Evolutionary conservation across 2,797 vertebrate genomes (phyloP), one percentile per base, ranked within the genome.

Genomic region (Channa striata): DNA sequence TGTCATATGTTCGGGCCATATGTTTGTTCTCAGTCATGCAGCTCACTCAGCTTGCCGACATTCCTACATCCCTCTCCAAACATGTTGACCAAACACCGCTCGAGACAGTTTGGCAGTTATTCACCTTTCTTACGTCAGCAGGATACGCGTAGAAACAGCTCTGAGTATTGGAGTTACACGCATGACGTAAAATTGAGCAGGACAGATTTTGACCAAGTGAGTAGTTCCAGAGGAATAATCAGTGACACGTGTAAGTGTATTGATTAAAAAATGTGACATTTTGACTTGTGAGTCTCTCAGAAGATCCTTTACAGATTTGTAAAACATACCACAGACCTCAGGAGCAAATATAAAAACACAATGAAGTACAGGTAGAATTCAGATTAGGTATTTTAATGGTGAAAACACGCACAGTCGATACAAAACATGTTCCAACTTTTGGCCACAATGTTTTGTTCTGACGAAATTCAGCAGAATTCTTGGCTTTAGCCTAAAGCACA

Each of bases 171-270:
- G 65, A 25, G n/a, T 66, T 16, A 16, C 20, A 14, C 19, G 37
- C 3, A 25, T 67, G 59, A 73, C n/a, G 57, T 21, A 52, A 40
- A 33, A 25, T 10, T 6, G 1, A 17, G 40, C 34, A 7, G 11
- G 3, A 8, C 49, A 71, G 69, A 81, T 77, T 80, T 79, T 80
- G 78, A 72, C 71, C 59, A 2, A 3, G 3, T 19, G 30, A 19
- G 17, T 16, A 50, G 34, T 25, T 33, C 12, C 47, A 12, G 44
- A 25, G 11, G 1, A 47, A 5, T 19, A 47, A 37, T 9, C 12
- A 17, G 0, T 6, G 0, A 58, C 12, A 42, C 48, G 19, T 19
- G 11, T 23, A 23, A n/a, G 59, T 42, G 49, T 25, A 9, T 54
- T 66, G 51, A 61, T 48, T 20, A 7, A 49, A 49, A 66, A 53